A percentile compares a stretch with the other conserved stretches of the same genome.
These are phyloP conservation scores for Karalla daura DNA, from an alignment of 2,797 vertebrate species.

Conservation along the genomic window DNA sequence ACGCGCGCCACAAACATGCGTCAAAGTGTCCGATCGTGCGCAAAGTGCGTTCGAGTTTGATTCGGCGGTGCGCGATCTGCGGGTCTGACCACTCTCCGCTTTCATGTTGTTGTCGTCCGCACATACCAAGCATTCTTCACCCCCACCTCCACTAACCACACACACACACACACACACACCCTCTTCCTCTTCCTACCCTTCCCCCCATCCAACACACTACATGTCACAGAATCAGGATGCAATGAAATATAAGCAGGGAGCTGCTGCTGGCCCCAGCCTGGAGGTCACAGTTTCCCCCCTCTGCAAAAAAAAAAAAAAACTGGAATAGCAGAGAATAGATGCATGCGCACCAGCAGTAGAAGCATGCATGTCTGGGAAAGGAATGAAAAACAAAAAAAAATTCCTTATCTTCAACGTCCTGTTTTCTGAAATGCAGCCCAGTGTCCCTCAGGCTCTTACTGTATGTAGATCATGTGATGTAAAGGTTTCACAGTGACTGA, in stretches of 20 bases:
- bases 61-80: slow-evolving; percentile 7
- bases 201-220: slow-evolving; percentile 74
- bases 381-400: not conserved
- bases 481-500: not conserved
- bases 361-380: not conserved
- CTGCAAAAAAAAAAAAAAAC: too few species aligned
- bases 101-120: slow-evolving; percentile 74
- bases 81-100: slow-evolving; percentile 42
- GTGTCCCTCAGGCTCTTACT: not conserved
- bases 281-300: slow-evolving; percentile 70
- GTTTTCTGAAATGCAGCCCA: slow-evolving; percentile 4
- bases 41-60: not conserved
- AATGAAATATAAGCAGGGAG: slow-evolving; percentile 75
- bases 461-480: slow-evolving; percentile 13
- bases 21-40: too few species aligned
- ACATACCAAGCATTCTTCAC: slow-evolving; percentile 85
- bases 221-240: slow-evolving; percentile 82
- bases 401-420: not conserved
- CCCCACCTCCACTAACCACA: slow-evolving; percentile 74
- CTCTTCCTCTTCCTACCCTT: slow-evolving; percentile 78
- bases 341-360: not conserved
- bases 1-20: not conserved
- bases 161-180: slow-evolving; percentile 48
- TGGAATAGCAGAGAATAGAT: slow-evolving; percentile 19
- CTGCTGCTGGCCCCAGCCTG: slow-evolving; percentile 63